These are phyloP conservation scores for Helicoverpa zea DNA, from an alignment of 1,140 invertebrate species.

Conservation along the genomic window DNA sequence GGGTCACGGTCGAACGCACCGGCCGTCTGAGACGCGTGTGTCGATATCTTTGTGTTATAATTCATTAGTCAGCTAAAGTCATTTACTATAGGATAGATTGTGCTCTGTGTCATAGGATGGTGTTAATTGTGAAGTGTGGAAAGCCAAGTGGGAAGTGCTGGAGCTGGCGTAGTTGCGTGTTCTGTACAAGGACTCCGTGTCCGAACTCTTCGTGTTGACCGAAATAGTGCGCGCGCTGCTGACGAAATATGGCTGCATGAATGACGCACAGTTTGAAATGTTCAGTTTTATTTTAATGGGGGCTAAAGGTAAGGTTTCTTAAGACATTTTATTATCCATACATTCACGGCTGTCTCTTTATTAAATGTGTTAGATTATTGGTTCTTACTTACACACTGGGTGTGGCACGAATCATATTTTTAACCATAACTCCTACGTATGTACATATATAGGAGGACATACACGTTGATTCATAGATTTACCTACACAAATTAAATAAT, in stretches of 20 bases:
- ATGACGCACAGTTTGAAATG: too few relatives aligned
- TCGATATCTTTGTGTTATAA: conserved; percentile 13
- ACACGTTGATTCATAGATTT: too few relatives aligned
- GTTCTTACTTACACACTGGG: too few relatives aligned
- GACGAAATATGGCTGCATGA: not conserved
- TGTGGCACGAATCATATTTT: too few relatives aligned
- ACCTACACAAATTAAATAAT: too few relatives aligned
- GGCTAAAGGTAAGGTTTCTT: too few relatives aligned
- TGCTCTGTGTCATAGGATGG: conserved; percentile 12
- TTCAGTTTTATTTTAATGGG: too few relatives aligned
- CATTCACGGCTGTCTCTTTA: too few relatives aligned
- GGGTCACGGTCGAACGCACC: conserved; percentile 59
- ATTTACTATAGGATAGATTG: not conserved
- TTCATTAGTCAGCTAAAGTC: not conserved
- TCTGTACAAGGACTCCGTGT: conserved; percentile 26
- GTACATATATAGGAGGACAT: too few relatives aligned
- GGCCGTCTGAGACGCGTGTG: not conserved
- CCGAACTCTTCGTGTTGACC: conserved; percentile 10
- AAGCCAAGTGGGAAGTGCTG: conserved; percentile 18
- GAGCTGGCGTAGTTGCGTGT: not conserved
- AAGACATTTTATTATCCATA: too few relatives aligned
- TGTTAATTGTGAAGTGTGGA: conserved; percentile 37
- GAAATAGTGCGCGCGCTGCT: not conserved
- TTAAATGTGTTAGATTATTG: too few relatives aligned
- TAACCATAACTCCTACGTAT: too few relatives aligned